Conservation (phyloP, 2,113 vertebrate species). For the Hepsetus odoe region DNA sequence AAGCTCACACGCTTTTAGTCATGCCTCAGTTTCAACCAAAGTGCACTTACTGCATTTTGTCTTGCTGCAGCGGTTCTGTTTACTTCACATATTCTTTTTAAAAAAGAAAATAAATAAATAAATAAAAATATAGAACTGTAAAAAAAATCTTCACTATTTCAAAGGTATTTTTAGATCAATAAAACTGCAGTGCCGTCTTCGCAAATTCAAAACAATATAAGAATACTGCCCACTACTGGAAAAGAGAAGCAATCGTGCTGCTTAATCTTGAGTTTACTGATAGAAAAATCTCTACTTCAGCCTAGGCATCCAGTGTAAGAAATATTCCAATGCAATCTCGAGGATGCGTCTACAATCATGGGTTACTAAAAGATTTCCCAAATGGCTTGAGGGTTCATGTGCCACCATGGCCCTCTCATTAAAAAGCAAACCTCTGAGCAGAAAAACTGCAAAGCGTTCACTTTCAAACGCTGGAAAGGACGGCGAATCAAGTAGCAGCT, state of each 20-base stretch:
- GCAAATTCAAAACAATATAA: background rate
- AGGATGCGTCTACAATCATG: background rate
- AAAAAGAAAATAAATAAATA: background rate
- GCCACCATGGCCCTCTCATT: background rate
- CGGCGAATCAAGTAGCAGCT: background rate
- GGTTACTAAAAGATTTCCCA: background rate
- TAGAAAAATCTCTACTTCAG: background rate
- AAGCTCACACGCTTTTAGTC: background rate
- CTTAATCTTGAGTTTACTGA: background rate
- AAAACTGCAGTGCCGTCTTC: background rate
- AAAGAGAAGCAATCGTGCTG: background rate
- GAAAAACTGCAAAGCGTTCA: background rate
- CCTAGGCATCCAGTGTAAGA: background rate
- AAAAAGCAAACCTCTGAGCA: background rate
- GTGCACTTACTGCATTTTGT: background rate
- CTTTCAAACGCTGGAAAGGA: background rate
- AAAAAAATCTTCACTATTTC: too few species aligned
- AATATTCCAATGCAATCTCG: background rate
- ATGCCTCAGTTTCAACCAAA: background rate
- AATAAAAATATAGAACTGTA: background rate
- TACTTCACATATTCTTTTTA: background rate
- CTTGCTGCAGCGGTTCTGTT: background rate
- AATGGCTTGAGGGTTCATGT: background rate
- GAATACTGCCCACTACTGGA: conserved; percentile 37
- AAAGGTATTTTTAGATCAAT: background rate